Percentiles rank a stretch among this genome's conserved stretches.
phyloP scores from a whole-genome alignment of 2,113 vertebrate genomes.

The Toxotes jaculatrix region DNA sequence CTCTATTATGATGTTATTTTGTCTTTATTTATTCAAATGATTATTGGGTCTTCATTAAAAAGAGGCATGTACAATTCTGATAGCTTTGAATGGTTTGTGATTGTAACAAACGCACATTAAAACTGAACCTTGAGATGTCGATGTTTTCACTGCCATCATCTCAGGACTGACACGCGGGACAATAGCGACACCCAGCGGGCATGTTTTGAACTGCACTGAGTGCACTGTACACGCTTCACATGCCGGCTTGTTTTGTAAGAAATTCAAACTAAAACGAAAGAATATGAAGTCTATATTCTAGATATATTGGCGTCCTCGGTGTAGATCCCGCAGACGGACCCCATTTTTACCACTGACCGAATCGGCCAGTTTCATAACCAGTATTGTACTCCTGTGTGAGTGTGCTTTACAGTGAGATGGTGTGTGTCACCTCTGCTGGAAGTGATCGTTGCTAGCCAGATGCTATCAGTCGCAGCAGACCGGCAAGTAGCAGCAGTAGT shows the following conservation, averaged over 20 bases:
- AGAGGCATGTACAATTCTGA: too few relatives aligned
- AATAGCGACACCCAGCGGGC: slow-evolving; percentile 24
- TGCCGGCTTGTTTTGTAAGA: not conserved
- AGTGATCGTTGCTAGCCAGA: slow-evolving; percentile 31
- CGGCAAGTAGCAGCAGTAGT: not conserved
- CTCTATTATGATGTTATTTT: too few relatives aligned
- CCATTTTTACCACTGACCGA: not conserved
- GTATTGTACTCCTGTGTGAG: not conserved
- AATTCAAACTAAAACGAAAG: not conserved
- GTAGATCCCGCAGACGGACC: not conserved
- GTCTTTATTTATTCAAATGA: too few relatives aligned
- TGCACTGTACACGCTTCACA: not conserved
- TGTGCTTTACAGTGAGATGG: not conserved
- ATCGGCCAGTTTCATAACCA: not conserved
- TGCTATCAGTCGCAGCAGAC: slow-evolving; percentile 22
- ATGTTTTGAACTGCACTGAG: not conserved
- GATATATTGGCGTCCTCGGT: too few relatives aligned
- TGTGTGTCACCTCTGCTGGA: not conserved
- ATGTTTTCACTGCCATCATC: too few relatives aligned
- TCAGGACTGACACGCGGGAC: not conserved
- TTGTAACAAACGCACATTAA: too few relatives aligned
- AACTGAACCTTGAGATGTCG: too few relatives aligned
- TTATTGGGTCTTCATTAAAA: too few relatives aligned
- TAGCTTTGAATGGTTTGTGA: too few relatives aligned
- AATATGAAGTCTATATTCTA: not conserved